A percentile compares a stretch with the other conserved stretches of the same genome.
phyloP scores from a whole-genome alignment of 2,888 invertebrate genomes.

The Arctia plantaginis region DNA sequence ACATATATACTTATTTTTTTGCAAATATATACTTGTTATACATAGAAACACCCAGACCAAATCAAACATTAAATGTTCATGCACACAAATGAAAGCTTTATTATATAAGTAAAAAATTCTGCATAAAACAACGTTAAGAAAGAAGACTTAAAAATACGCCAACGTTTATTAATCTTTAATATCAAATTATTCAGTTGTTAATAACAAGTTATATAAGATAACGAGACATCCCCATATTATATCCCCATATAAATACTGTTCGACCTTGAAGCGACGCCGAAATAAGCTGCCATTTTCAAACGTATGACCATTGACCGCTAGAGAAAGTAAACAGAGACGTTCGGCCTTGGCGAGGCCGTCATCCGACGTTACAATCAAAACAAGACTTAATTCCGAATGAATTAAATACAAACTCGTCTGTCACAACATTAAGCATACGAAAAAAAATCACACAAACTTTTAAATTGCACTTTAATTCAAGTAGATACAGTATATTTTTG shows the following conservation, averaged over 20 bases:
- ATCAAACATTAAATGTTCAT: too few relatives aligned
- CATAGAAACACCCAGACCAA: too few relatives aligned
- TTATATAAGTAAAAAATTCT: too few relatives aligned
- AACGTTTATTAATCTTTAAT: conserved; percentile 6
- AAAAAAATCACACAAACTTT: conserved; percentile 57
- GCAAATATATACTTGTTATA: too few relatives aligned
- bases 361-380: conserved; percentile 47
- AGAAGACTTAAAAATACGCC: neutral
- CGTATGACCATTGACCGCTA: conserved; percentile 79
- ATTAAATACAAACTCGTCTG: conserved; percentile 60
- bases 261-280: conserved; percentile 72
- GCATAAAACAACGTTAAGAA: neutral
- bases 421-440: conserved; percentile 52
- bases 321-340: conserved; percentile 81
- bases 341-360: conserved; percentile 80
- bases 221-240: too few relatives aligned
- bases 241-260: conserved; percentile 31
- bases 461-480: conserved; percentile 56
- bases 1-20: too few relatives aligned
- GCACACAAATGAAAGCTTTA: too few relatives aligned
- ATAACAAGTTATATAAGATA: too few relatives aligned
- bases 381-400: conserved; percentile 49
- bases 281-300: conserved; percentile 58
- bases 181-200: conserved; percentile 7
- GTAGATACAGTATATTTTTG: conserved; percentile 60